phyloP scores from a whole-genome alignment of 1,140 invertebrate genomes.

The Zeugodacus cucurbitae region DNA sequence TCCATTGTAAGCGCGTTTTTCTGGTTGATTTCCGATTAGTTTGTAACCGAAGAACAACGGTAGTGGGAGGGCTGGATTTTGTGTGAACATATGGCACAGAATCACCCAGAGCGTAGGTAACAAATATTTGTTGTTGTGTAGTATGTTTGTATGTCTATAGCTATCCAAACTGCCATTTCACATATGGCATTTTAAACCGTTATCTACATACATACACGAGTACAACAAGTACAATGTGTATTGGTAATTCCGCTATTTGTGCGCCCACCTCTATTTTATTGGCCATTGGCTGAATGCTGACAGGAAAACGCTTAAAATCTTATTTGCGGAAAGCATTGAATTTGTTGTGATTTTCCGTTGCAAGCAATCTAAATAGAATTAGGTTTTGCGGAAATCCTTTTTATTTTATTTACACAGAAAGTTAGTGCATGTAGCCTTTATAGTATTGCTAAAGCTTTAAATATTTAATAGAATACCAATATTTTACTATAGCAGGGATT shows the following conservation, averaged over 20 bases:
- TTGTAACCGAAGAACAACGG: neutral
- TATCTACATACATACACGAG: neutral
- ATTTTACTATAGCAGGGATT: too few relatives aligned
- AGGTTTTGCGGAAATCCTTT: neutral
- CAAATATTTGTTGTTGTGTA: neutral
- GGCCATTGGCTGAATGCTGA: neutral
- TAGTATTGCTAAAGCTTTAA: too few relatives aligned
- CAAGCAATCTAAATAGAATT: neutral
- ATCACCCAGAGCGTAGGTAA: neutral
- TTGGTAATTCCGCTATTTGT: neutral
- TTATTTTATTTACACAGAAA: neutral
- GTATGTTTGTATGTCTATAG: neutral
- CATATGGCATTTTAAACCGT: neutral
- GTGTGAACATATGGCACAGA: neutral
- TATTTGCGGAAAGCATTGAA: neutral
- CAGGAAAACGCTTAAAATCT: conserved; percentile 9
- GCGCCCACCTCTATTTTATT: neutral
- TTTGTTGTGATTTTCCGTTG: neutral
- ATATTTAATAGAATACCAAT: too few relatives aligned
- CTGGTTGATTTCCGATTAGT: neutral
- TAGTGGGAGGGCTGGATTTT: neutral
- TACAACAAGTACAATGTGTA: neutral
- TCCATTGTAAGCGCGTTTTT: neutral
- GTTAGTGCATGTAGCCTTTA: too few relatives aligned
- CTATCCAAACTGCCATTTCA: too few relatives aligned